These are phyloP conservation scores for Atlantisia rogersi DNA, from an alignment of 2,113 vertebrate genomes.

Conservation along the genomic window DNA sequence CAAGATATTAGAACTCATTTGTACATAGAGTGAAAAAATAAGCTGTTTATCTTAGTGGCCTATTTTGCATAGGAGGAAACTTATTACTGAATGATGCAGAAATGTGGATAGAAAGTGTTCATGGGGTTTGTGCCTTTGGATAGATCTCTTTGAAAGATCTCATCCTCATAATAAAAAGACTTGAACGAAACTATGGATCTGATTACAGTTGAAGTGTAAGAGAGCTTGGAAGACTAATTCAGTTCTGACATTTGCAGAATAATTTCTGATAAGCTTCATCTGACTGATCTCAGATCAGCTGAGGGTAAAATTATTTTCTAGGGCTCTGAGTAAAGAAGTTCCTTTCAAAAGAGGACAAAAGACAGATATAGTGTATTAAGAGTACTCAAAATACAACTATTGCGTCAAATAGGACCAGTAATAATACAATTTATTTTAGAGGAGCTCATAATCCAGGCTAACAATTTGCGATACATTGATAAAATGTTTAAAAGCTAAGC, in stretches of 20 bases:
- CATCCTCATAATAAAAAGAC: neutral
- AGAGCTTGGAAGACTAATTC: neutral
- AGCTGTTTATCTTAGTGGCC: neutral
- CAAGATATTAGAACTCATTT: neutral
- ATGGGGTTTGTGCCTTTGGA: neutral
- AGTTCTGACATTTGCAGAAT: neutral
- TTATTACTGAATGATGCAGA: neutral
- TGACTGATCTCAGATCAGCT: neutral
- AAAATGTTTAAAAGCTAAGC: neutral
- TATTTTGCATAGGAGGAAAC: neutral
- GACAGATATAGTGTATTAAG: neutral
- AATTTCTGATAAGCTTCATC: neutral
- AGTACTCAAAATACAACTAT: neutral
- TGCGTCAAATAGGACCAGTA: neutral
- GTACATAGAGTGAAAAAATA: rapidly evolving
- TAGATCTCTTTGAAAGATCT: neutral
- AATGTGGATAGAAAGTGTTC: neutral
- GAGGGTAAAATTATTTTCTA: neutral
- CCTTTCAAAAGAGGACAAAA: neutral
- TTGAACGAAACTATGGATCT: neutral
- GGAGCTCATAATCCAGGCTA: neutral
- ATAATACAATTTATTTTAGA: neutral
- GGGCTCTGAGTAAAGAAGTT: neutral
- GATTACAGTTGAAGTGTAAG: neutral
- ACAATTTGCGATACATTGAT: neutral